Conservation (phyloP, 2,797 vertebrate species). For the Odontamblyopus lacepedii region DNA sequence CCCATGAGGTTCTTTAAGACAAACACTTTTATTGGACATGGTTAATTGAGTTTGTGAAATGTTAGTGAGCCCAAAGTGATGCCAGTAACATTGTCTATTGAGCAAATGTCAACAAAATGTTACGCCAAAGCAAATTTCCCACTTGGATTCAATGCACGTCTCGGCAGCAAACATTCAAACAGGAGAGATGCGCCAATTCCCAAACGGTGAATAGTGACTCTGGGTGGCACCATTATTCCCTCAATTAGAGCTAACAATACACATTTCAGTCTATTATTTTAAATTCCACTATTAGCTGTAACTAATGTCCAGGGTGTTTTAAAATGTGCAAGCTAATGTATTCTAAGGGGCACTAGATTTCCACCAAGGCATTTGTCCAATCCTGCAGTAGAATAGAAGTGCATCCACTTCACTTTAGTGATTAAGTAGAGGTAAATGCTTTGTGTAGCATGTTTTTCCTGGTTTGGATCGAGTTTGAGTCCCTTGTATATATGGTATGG, state of each 20-base stretch:
- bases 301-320: background rate
- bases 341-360: background rate
- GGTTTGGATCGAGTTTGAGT: no score
- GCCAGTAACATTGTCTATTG: background rate
- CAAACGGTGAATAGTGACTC: background rate
- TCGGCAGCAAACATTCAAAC: slow-evolving; percentile 14
- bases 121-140: slow-evolving; percentile 30
- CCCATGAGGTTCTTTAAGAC: slow-evolving; percentile 9
- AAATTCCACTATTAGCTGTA: background rate
- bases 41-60: slow-evolving; percentile 32
- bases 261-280: background rate
- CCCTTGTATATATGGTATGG: no score
- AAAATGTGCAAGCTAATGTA: background rate
- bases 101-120: slow-evolving; percentile 25
- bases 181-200: background rate
- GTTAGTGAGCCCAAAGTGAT: slow-evolving; percentile 22
- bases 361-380: no score
- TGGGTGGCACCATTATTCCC: slow-evolving; percentile 8
- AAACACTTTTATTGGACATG: slow-evolving; percentile 12
- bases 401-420: no score
- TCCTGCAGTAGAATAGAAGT: no score
- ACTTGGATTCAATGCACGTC: slow-evolving; percentile 13
- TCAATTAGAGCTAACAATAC: slow-evolving; percentile 1
- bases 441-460: no score
- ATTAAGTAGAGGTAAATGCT: no score